Conservation (phyloP, 2,797 vertebrate genomes). For the Thalassophryne amazonica region DNA sequence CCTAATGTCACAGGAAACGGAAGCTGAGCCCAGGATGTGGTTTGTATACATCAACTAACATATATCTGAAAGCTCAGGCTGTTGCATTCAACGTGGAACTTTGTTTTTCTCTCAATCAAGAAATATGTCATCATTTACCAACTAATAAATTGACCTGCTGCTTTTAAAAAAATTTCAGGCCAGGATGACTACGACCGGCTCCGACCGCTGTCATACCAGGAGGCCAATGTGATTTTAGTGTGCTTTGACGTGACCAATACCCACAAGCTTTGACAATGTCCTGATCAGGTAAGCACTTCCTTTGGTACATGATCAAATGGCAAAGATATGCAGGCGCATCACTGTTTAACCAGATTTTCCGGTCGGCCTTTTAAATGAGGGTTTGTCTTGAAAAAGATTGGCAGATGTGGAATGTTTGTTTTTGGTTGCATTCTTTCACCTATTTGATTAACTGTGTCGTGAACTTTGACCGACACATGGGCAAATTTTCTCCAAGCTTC, state of each 20-base stretch:
- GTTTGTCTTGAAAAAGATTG: slow-evolving; percentile 43
- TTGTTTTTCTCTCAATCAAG: too few species aligned
- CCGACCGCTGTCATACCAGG: slow-evolving; percentile 93
- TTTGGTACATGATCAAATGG: background rate
- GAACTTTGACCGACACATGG: too few species aligned
- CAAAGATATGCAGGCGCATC: background rate
- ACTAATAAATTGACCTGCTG: too few species aligned
- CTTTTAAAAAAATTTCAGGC: slow-evolving; percentile 72
- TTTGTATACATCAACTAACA: slow-evolving; percentile 27
- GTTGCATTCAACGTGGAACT: background rate
- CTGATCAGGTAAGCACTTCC: slow-evolving; percentile 83
- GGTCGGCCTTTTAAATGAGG: background rate
- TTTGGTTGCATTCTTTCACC: slow-evolving; percentile 20
- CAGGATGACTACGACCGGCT: slow-evolving; percentile 97
- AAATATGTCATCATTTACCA: too few species aligned
- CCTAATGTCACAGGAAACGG: slow-evolving; percentile 49
- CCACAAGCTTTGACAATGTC: slow-evolving; percentile 93
- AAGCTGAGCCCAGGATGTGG: slow-evolving; percentile 79
- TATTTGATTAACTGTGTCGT: slow-evolving; percentile 60
- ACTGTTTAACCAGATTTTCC: slow-evolving; percentile 1
- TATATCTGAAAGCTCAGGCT: slow-evolving; percentile 4
- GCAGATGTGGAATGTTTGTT: slow-evolving; percentile 1
- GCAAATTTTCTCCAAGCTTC: too few species aligned
- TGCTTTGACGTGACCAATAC: slow-evolving; percentile 98
- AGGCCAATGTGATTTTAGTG: slow-evolving; percentile 86